Evolutionary conservation across 2,888 invertebrate genomes (phyloP), one percentile per base, ranked within the genome.

Genomic region (Cinara cedri): DNA sequence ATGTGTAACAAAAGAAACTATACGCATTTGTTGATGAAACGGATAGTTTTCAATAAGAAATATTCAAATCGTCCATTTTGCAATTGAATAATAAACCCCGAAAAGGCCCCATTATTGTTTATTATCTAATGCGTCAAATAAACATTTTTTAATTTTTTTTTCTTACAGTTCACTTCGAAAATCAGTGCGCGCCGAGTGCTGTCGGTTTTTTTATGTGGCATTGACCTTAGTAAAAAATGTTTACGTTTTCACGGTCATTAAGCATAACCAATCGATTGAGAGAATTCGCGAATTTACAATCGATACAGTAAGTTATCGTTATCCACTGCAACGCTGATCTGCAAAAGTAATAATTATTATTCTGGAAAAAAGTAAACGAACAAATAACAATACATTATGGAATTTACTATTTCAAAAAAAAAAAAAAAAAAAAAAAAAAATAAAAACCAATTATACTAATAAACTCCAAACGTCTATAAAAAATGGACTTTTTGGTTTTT

Each of bases 171-270:
- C 26, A 6, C 42, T 34, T 16, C 3, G 14, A 55, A 74, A 74
- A 54, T 11, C 49, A 65, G 26, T 26, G 34, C 34, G 34, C 34
- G 34, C 16, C 24, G 66, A 57, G 24, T 49, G 51, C 16, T 63
- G n/a, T 51, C n/a, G 60, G 19, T 4, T 55, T 55, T 66, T 76
- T 76, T 19, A 13, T 68, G 26, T 68, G 76, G 66, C 76, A 76
- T 76, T 76, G 76, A 76, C 76, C 76, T 76, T 57, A 76, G 46
- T 42, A 46, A 75, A 75, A 44, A 60, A 46, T 46, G 1, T 42
- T 34, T 57, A 2, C 16, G 19, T 76, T 76, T 76, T 76, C 66
- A 76, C 26, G 76, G 76, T 19, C 54, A 68, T 76, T 76, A 76
- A 26, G 65, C 57, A 14, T 57, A 19, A 46, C 66, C 24, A 76